Base-by-base conservation (phyloP, 2,888 invertebrate genomes). In the Caenorhabditis becei region DNA sequence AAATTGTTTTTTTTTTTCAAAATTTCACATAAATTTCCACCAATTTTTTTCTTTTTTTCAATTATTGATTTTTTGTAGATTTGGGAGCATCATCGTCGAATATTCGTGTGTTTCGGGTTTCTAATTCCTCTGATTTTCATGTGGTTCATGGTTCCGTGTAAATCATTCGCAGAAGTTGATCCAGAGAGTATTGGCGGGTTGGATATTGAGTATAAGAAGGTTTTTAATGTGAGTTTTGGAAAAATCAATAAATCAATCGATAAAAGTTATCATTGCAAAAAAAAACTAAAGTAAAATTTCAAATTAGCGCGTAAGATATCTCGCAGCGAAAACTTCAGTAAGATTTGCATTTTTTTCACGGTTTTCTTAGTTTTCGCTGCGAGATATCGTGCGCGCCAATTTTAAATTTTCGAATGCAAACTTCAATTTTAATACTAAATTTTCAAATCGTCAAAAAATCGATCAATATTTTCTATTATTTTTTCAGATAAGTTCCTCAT, bases 91-190 rank as follows among this genome's bases (percentile, higher is more conserved):
- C 26, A 83, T 66, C 44, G 80, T 23, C 26, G 41, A 18, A 16
- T 37, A 11, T 67, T 83, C 26, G 75, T 63, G 26, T 16, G 49
- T 3, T 2, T 80, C 7, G 77, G 74, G 0, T 56, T 80, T 10
- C n/a, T 80, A 0, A 18, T 66, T 35, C 80, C 83, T 11, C 26
- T 83, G 8, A 69, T 72, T 1, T 83, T 83, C 35, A 83, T 83
- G 83, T 83, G 80, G 80, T 83, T 80, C 16, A 77, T 80, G 65
- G 37, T 80, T 49, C 79, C 79, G 8, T 74, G 74, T 32, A 74
- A 74, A 53, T 74, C 74, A 32, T 80, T 44, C 56, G 79, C 79
- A 5, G 62, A 32, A 18, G 10, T 80, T 16, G 78, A 79, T 35
- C 35, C 66, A 0, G 79, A 80, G 62, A 56, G 69, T 0, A 47